Evolutionary conservation across 1,140 invertebrate genomes (phyloP).

Genomic region (Archivesica marissinica): DNA sequence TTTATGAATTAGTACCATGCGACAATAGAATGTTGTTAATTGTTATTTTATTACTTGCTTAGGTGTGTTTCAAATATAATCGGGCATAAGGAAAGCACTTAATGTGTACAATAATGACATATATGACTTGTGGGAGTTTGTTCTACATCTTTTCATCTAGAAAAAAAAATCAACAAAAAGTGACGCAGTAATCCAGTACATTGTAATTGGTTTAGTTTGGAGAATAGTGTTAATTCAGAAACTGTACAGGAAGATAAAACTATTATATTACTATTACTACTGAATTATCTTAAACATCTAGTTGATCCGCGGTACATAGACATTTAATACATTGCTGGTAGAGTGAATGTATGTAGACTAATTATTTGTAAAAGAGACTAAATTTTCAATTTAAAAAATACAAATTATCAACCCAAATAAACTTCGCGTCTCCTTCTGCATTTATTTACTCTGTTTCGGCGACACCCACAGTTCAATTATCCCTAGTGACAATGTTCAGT

Average conservation of each 20-base stretch:
- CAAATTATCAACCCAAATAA: neutral
- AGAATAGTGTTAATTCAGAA: neutral
- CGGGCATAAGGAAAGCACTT: conserved; percentile 23
- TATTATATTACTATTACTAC: too few relatives aligned
- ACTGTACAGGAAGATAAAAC: too few relatives aligned
- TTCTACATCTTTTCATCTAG: neutral
- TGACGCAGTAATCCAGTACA: conserved; percentile 11
- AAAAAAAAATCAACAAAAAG: neutral
- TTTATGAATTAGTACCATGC: conserved; percentile 25
- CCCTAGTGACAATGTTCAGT: conserved; percentile 5
- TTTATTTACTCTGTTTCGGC: neutral
- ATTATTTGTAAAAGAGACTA: neutral
- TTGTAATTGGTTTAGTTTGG: neutral
- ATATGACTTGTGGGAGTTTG: conserved; percentile 9
- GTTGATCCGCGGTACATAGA: too few relatives aligned
- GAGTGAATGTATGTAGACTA: too few relatives aligned
- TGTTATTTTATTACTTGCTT: conserved; percentile 51
- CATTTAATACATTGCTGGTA: too few relatives aligned
- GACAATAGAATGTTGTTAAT: conserved; percentile 53
- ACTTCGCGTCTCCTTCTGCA: neutral
- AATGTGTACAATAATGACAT: conserved; percentile 19
- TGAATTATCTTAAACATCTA: too few relatives aligned
- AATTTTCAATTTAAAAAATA: neutral
- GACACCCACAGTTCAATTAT: conserved; percentile 50
- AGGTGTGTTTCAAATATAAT: conserved; percentile 49